Conservation (phyloP, 1,140 invertebrate genomes). For the Nebria ingens region DNA sequence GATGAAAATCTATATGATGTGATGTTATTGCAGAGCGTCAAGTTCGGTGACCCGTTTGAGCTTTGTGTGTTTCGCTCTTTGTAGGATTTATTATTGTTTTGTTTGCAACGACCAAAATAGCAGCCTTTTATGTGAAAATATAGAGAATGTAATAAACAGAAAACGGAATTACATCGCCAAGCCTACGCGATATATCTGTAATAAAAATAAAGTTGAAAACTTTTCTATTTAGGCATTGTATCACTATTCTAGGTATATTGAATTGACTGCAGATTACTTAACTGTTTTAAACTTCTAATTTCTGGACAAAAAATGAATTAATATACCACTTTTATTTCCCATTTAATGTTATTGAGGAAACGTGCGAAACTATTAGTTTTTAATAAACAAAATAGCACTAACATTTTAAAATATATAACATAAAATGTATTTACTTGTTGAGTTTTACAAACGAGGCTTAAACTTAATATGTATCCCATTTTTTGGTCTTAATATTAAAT, state of each 20-base stretch:
- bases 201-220: background rate
- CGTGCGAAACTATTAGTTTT: too few species aligned
- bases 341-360: too few species aligned
- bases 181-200: background rate
- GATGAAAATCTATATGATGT: background rate
- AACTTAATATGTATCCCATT: constrained; percentile 14
- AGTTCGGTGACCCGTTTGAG: background rate
- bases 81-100: background rate
- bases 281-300: too few species aligned
- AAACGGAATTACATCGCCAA: background rate
- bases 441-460: background rate
- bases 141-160: background rate
- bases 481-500: constrained; percentile 14
- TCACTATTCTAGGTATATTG: too few species aligned
- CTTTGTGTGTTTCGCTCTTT: too few species aligned
- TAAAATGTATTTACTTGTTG: too few species aligned
- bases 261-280: too few species aligned
- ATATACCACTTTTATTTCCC: too few species aligned
- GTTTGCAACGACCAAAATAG: background rate
- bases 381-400: too few species aligned
- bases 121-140: background rate
- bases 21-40: background rate
- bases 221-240: too few species aligned
- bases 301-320: too few species aligned
- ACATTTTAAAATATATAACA: too few species aligned